Base-by-base conservation (phyloP, 2,797 vertebrate species). In the Ctenopoma kingsleyae region DNA sequence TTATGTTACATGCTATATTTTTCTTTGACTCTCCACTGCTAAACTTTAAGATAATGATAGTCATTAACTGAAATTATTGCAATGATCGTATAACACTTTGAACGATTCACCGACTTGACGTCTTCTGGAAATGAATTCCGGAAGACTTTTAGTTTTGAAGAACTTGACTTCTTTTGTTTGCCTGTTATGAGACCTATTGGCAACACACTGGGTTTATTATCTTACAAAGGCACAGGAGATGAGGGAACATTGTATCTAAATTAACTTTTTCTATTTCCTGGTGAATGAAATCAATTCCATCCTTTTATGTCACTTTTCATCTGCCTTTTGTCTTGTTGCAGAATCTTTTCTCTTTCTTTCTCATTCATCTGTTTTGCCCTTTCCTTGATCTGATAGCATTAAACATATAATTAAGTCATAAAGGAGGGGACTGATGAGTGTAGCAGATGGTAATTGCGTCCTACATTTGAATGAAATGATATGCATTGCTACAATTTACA, bases 391-490 rank as follows among this genome's bases (percentile, higher is more conserved):
- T 99, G 98, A 99, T 99, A 99, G 97, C 98, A 99, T 99, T 99
- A 99, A 99, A 99, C 98, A 99, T 99, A 99, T 99, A 99, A 99
- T 99, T 99, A 99, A 99, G 98, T 99, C 98, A 99, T 99, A 99
- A 99, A 99, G 97, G 97, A 98, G 96, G 96, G 96, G 96, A 96
- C 97, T 99, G 98, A 99, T 99, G 98, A 99, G 97, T 96, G 96
- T 96, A 97, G 97, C 98, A 99, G 98, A 99, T 99, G 98, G 98
- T 99, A 99, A 99, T 99, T 99, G 98, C 96, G 96, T 99, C 96
- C 96, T 97, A 98, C 97, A 97, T 99, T 98, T 98, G 97, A 99
- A 99, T 98, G 96, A 98, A 99, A 99, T 99, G 97, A 99, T 99
- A 99, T 98, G 98, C 98, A 99, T 98, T 99, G 98, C 97, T 96